Evolutionary conservation across 2,797 vertebrate genomes (phyloP), one percentile per base, ranked within the genome.

Genomic region (Lacerta viridis): DNA sequence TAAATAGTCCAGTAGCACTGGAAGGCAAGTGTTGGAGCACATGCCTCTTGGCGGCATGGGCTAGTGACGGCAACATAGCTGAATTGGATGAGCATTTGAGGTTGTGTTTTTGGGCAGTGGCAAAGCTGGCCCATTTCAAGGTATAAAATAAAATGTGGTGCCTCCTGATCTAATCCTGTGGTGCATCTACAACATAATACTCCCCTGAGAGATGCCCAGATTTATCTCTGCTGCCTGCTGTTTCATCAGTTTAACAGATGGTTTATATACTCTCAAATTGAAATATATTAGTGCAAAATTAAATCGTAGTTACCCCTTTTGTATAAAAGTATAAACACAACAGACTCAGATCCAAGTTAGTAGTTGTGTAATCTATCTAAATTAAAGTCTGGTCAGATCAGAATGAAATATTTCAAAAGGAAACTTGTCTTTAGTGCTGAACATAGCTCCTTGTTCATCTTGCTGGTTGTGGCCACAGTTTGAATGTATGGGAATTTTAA

Each of bases 381-480:
- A 1, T 82, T 17, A 13, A 23, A 90, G 64, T 29, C 84, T 92
- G 41, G 66, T 79, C 85, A 85, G 39, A 84, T 84, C 17, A n/a
- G 82, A 84, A 27, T 46, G 11, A 75, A 88, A 25, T 43, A 68
- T 23, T 81, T 61, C 69, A 69, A 0, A 0, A 27, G 68, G 55
- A 11, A 27, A 75, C 33, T 4, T 83, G 0, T 43, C 18, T 41
- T 91, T 90, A 74, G 39, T 83, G 43, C 0, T 1, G 81, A 5
- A 41, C 43, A 59, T 36, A 41, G 5, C 36, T 29, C 11, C 23
- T 10, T n/a, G n/a, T 46, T 69, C 41, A 50, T 69, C 69, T 29
- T 87, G n/a, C 88, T 92, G 29, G 3, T 91, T 90, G 83, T 71
- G 77, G 3, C 89, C 10, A 36, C 72, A 43, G 15, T 78, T 75